Base-by-base conservation (phyloP, 2,888 invertebrate genomes). In the Lamellibrachia columna region DNA sequence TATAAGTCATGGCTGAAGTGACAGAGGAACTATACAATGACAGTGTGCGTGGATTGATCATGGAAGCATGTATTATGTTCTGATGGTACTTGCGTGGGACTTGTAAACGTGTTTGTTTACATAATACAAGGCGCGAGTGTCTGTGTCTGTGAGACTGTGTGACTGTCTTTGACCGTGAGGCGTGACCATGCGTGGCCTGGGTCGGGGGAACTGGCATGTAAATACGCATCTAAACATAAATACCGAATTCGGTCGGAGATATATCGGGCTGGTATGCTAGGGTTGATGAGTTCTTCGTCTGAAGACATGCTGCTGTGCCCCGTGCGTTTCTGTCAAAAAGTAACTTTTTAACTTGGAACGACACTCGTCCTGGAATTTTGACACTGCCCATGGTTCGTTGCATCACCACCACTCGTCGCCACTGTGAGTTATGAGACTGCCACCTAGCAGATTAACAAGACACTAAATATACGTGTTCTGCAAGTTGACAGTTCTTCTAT, bases 181-280 rank as follows among this genome's bases (percentile, higher is more conserved):
- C 75, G 4, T 75, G 75, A 15, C 40, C 40, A 40, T 40, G 40
- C 40, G 15, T 6, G 3, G 58, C 75, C 15, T 6, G 60, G 22
- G 75, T n/a, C 75, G 1, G 75, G 75, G 75, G 22, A 75, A 75
- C 75, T 75, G 75, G 22, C 9, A 91, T 60, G 91, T 58, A 40
- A 52, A 60, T 11, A 52, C 22, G 53, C 52, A n/a, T 58, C 22
- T 40, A 53, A 92, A 92, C 28, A n/a, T 53, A 92, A 93, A 92
- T 94, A 95, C 95, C 95, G 93, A 94, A 93, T 92, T 95, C 94
- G 91, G 96, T 95, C 9, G 96, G 95, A 3, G 96, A 96, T 52
- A 96, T 96, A 92, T 97, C 97, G 9, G 97, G 97, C 55, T 97
- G 96, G 95, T 96, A 97, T 40, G 96, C 96, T 93, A 97, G 97